Percentiles rank a stretch among this genome's conserved stretches.
Evolutionary conservation across 2,113 vertebrate species (phyloP).

Genomic region (Emydura subglobosa): DNA sequence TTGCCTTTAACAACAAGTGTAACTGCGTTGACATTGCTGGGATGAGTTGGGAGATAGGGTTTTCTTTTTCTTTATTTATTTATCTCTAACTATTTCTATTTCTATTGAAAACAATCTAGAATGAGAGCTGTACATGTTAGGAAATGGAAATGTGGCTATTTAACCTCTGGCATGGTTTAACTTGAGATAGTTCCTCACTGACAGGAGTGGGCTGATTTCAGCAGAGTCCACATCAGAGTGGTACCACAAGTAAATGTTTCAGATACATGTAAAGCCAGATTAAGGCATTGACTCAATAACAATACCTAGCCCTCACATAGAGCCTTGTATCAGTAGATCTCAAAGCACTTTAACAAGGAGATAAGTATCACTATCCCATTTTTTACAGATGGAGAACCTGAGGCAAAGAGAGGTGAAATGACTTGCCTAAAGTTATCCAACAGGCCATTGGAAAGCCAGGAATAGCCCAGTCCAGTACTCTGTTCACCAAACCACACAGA

Average conservation of each 20-base stretch:
- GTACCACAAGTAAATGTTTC: not conserved
- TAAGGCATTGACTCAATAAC: not conserved
- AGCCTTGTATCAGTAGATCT: too few species aligned
- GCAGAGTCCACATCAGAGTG: not conserved
- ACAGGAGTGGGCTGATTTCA: not conserved
- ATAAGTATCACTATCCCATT: too few species aligned
- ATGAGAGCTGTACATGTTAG: not conserved
- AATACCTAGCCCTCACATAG: too few species aligned
- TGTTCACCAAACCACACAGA: too few species aligned
- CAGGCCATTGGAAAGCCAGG: too few species aligned
- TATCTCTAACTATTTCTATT: not conserved
- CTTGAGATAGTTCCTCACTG: not conserved
- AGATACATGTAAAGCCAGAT: not conserved
- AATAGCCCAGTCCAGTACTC: too few species aligned
- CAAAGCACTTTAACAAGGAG: too few species aligned
- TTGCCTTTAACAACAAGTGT: not conserved
- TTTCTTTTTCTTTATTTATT: not conserved
- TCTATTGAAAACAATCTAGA: not conserved
- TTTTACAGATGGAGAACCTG: too few species aligned
- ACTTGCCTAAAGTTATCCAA: too few species aligned
- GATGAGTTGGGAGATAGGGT: not conserved
- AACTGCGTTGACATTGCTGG: not conserved
- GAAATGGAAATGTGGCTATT: not conserved
- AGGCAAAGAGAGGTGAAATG: too few species aligned
- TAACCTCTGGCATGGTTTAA: not conserved